Evolutionary conservation across 2,113 vertebrate genomes (phyloP).

Genomic region (Pipa parva): DNA sequence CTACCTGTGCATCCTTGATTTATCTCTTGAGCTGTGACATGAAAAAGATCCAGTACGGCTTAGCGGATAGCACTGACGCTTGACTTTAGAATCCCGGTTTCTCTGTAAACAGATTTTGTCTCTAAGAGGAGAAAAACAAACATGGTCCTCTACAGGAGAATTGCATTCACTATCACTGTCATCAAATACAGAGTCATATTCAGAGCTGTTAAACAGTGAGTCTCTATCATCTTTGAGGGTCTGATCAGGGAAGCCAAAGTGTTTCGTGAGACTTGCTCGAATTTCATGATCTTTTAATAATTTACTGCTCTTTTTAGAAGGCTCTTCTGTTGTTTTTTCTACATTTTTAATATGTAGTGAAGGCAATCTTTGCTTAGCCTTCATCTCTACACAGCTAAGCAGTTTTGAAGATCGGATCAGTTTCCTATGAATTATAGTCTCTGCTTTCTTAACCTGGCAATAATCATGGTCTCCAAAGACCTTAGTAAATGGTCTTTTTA

Average conservation of each 20-base stretch:
- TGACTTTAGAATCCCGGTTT: slow-evolving; percentile 57
- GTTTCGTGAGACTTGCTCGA: slow-evolving; percentile 74
- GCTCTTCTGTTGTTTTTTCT: slow-evolving; percentile 45
- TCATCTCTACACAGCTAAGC: slow-evolving; percentile 46
- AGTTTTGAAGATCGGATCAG: slow-evolving; percentile 68
- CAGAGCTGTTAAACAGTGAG: slow-evolving; percentile 60
- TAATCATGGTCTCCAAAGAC: slow-evolving; percentile 95
- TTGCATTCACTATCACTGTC: slow-evolving; percentile 68
- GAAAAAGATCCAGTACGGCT: slow-evolving; percentile 65
- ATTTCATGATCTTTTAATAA: slow-evolving; percentile 74
- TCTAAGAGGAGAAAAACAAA: slow-evolving; percentile 41
- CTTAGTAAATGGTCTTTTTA: slow-evolving; percentile 66
- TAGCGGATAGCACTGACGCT: slow-evolving; percentile 56
- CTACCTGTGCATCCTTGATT: slow-evolving; percentile 81
- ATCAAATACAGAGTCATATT: slow-evolving; percentile 66
- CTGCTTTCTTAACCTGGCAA: slow-evolving; percentile 76
- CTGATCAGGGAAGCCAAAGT: slow-evolving; percentile 69
- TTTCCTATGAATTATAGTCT: slow-evolving; percentile 64
- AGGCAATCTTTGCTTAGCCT: slow-evolving; percentile 52
- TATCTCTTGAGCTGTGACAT: slow-evolving; percentile 72
- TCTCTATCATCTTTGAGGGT: slow-evolving; percentile 60
- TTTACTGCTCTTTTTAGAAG: slow-evolving; percentile 48
- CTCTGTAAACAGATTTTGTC: slow-evolving; percentile 62
- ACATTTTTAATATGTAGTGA: slow-evolving; percentile 57
- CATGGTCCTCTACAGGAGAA: slow-evolving; percentile 54